Evolutionary conservation across 1,140 invertebrate genomes (phyloP).

Genomic region (Maniola jurtina): DNA sequence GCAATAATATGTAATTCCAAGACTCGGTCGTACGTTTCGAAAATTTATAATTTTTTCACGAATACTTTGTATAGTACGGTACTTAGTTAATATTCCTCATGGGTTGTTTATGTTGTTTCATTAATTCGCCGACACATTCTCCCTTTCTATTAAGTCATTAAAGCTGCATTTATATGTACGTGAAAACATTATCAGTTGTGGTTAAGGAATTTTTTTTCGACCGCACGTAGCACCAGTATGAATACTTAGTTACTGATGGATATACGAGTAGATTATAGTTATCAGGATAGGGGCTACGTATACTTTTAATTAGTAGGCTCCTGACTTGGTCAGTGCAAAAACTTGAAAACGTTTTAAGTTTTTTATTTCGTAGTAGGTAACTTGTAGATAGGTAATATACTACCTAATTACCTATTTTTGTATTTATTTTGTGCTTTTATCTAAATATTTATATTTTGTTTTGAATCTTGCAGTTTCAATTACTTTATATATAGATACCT

Average conservation of each 20-base stretch:
- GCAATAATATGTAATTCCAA: neutral
- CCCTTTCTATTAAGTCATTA: slow-evolving; percentile 14
- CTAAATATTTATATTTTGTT: too few species aligned
- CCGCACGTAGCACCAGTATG: neutral
- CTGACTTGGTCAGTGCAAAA: too few species aligned
- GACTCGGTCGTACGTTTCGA: slow-evolving; percentile 2
- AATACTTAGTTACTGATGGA: neutral
- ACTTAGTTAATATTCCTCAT: slow-evolving; percentile 10
- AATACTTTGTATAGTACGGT: slow-evolving; percentile 5
- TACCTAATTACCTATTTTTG: too few species aligned
- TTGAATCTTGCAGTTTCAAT: too few species aligned
- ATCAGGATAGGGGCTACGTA: too few species aligned
- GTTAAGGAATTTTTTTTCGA: neutral
- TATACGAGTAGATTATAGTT: too few species aligned
- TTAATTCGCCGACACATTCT: slow-evolving; percentile 22
- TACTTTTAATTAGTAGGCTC: neutral
- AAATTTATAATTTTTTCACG: slow-evolving; percentile 16
- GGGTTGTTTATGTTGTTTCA: slow-evolving; percentile 5
- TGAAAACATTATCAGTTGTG: slow-evolving; percentile 6
- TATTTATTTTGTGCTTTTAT: too few species aligned
- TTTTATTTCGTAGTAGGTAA: too few species aligned
- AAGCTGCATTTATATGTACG: slow-evolving; percentile 7
- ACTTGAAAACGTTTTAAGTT: too few species aligned
- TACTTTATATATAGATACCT: too few species aligned
- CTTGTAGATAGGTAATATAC: too few species aligned